A percentile compares a stretch with the other conserved stretches of the same genome.
Conservation (phyloP, 2,113 vertebrate genomes). For the Neogobius melanostomus region DNA sequence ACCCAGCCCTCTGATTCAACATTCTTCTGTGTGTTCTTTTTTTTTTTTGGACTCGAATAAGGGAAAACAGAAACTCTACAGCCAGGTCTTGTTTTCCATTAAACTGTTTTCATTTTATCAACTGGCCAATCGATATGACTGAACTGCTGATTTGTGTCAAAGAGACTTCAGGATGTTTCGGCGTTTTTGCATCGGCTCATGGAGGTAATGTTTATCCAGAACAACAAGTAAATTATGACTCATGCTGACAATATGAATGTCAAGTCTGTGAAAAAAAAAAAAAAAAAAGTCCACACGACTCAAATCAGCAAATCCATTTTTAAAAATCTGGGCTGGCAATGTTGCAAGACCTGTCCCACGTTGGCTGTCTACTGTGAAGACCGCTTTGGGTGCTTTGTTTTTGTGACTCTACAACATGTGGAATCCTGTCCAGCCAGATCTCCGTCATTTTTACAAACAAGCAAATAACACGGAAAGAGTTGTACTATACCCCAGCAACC, state of each 20-base stretch:
- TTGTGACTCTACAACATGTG: not conserved
- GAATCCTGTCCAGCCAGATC: not conserved
- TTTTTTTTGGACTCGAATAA: not conserved
- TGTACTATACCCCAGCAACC: constrained; percentile 34
- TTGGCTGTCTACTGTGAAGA: not conserved
- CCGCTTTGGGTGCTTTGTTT: not conserved
- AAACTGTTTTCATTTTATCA: not conserved
- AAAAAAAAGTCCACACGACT: too few relatives aligned
- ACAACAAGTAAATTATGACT: not conserved
- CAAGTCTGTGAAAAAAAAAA: too few relatives aligned
- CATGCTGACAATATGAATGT: not conserved
- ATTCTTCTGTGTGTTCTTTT: not conserved
- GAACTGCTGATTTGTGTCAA: not conserved
- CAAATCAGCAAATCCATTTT: not conserved
- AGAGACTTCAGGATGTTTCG: not conserved
- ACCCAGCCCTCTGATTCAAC: not conserved
- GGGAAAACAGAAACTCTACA: not conserved
- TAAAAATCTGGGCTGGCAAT: not conserved
- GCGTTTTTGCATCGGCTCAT: not conserved
- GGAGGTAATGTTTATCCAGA: not conserved
- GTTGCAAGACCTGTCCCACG: not conserved
- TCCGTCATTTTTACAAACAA: not conserved
- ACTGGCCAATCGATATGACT: not conserved
- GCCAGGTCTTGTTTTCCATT: not conserved
- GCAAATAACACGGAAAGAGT: not conserved